A percentile compares a stretch with the other conserved stretches of the same genome.
phyloP scores from a whole-genome alignment of 1,140 invertebrate species.

The Calliopsis andreniformis region DNA sequence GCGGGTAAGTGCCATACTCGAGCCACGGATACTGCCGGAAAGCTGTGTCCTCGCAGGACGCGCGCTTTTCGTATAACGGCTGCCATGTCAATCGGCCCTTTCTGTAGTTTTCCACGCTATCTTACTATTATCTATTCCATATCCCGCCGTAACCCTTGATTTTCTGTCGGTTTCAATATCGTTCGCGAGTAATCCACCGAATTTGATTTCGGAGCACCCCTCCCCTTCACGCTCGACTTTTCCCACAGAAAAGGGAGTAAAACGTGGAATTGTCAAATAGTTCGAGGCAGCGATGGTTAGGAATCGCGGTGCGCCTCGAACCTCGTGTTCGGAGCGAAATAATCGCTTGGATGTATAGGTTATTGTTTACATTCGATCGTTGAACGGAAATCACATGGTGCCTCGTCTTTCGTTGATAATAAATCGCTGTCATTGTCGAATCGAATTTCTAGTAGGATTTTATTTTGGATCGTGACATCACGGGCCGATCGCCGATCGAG shows the following conservation, averaged over 20 bases:
- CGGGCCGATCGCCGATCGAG: too few relatives aligned
- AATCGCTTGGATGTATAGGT: slow-evolving; percentile 11
- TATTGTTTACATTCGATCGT: slow-evolving; percentile 41
- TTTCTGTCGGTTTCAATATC: too few relatives aligned
- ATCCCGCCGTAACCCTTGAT: not conserved
- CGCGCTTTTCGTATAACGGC: slow-evolving; percentile 79
- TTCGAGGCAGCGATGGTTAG: not conserved
- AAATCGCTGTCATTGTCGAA: not conserved
- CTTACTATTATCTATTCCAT: too few relatives aligned
- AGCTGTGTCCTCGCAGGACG: slow-evolving; percentile 69
- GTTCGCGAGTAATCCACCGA: too few relatives aligned
- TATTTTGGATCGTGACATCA: not conserved
- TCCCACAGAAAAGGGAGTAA: not conserved
- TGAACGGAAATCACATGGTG: slow-evolving; percentile 24
- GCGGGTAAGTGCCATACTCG: slow-evolving; percentile 84
- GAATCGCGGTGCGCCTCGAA: not conserved
- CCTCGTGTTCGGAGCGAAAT: not conserved
- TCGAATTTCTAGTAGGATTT: not conserved
- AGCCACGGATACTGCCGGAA: slow-evolving; percentile 33
- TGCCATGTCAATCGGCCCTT: slow-evolving; percentile 74
- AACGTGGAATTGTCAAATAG: slow-evolving; percentile 36
- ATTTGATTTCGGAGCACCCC: too few relatives aligned
- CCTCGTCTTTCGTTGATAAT: not conserved
- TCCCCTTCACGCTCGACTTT: too few relatives aligned
- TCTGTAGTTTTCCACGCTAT: slow-evolving; percentile 11